Percentiles rank a stretch among this genome's conserved stretches.
Evolutionary conservation across 2,888 invertebrate genomes (phyloP).

Genomic region (Spodoptera picta): DNA sequence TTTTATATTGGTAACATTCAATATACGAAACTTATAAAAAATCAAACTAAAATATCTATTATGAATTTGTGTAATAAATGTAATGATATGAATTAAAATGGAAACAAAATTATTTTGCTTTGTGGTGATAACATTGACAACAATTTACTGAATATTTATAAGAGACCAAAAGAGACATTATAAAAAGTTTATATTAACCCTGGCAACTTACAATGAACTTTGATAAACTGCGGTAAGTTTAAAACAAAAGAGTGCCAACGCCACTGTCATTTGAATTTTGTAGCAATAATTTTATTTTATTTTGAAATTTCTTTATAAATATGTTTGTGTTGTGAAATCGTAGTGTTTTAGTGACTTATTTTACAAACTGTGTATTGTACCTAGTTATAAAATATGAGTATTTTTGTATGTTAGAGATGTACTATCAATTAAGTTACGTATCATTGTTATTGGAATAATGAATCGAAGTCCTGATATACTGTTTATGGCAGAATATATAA

Average conservation of each 20-base stretch:
- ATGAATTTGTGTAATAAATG: too few relatives aligned
- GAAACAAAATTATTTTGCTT: too few relatives aligned
- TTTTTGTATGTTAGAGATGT: conserved; percentile 61
- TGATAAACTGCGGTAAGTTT: conserved; percentile 51
- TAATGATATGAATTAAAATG: too few relatives aligned
- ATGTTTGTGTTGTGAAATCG: conserved; percentile 69
- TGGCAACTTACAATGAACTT: conserved; percentile 44
- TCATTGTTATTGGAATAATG: conserved; percentile 68
- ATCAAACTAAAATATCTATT: too few relatives aligned
- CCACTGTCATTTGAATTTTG: conserved; percentile 60
- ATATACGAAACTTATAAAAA: background rate
- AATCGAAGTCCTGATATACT: conserved; percentile 77
- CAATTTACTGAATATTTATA: too few relatives aligned
- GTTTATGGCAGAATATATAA: conserved; percentile 83
- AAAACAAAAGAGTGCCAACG: conserved; percentile 71
- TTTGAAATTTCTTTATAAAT: conserved; percentile 59
- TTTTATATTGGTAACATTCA: conserved; percentile 31
- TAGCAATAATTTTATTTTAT: conserved; percentile 50
- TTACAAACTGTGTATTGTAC: conserved; percentile 53
- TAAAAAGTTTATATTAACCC: conserved; percentile 5
- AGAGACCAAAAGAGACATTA: too few relatives aligned
- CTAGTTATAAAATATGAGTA: conserved; percentile 46
- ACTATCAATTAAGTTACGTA: conserved; percentile 63
- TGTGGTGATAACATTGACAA: too few relatives aligned
- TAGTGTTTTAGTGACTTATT: conserved; percentile 62